These are phyloP conservation scores for Macropus fuliginosus DNA, from an alignment of 2,797 vertebrate species.

Conservation along the genomic window DNA sequence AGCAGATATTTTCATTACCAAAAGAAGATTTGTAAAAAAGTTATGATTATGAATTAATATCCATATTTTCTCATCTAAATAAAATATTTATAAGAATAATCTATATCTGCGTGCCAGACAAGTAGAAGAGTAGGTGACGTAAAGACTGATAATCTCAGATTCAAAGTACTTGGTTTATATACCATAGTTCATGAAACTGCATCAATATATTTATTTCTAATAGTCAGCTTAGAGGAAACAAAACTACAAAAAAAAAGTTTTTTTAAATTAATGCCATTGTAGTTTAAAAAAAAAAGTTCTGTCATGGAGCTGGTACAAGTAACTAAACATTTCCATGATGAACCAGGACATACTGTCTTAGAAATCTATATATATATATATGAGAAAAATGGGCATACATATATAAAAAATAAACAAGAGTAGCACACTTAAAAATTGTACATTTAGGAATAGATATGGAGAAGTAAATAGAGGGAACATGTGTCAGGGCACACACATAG, in stretches of 20 bases:
- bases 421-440: background rate
- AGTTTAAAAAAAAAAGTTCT: background rate
- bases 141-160: background rate
- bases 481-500: background rate
- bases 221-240: background rate
- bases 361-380: too few species aligned
- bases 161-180: background rate
- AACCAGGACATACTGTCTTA: too few species aligned
- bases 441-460: too few species aligned
- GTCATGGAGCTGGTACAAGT: background rate
- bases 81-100: background rate
- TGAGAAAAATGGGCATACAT: background rate
- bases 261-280: background rate
- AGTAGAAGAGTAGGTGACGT: background rate
- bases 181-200: background rate
- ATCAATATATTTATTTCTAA: background rate
- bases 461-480: too few species aligned
- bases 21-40: background rate
- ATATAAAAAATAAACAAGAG: background rate
- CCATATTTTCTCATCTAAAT: background rate
- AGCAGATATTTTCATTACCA: background rate
- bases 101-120: background rate
- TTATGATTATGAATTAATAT: background rate
- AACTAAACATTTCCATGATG: background rate
- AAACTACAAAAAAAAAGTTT: background rate